Percentiles rank a stretch among this genome's conserved stretches.
These are phyloP conservation scores for Isurus oxyrinchus DNA, from an alignment of 2,113 vertebrate species.

Conservation along the genomic window DNA sequence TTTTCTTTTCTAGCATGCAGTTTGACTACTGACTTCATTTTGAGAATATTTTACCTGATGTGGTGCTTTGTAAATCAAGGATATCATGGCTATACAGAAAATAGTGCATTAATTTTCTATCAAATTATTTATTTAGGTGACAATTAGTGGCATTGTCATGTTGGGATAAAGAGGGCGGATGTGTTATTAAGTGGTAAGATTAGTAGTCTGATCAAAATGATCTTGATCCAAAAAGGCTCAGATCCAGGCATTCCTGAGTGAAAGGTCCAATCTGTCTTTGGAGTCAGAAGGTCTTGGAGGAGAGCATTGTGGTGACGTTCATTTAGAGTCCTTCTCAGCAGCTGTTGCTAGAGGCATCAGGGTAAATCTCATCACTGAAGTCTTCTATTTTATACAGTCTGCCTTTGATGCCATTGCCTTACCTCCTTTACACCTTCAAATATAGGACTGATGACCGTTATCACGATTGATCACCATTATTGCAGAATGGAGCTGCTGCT, in stretches of 20 bases:
- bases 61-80: background rate
- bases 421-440: background rate
- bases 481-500: background rate
- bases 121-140: background rate
- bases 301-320: background rate
- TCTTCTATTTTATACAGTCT: background rate
- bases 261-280: background rate
- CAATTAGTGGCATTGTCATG: background rate
- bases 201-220: background rate
- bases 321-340: background rate
- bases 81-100: background rate
- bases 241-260: background rate
- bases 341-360: background rate
- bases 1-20: background rate
- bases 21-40: background rate
- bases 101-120: background rate
- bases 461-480: background rate
- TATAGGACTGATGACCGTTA: background rate
- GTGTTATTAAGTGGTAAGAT: background rate
- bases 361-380: background rate
- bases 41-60: background rate
- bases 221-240: background rate
- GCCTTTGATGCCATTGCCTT: background rate
- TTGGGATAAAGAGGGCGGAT: background rate
- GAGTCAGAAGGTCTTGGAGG: background rate